Conservation (phyloP, 35 echinoderm and acorn worm species). For the Nesometra sesokonis region DNA sequence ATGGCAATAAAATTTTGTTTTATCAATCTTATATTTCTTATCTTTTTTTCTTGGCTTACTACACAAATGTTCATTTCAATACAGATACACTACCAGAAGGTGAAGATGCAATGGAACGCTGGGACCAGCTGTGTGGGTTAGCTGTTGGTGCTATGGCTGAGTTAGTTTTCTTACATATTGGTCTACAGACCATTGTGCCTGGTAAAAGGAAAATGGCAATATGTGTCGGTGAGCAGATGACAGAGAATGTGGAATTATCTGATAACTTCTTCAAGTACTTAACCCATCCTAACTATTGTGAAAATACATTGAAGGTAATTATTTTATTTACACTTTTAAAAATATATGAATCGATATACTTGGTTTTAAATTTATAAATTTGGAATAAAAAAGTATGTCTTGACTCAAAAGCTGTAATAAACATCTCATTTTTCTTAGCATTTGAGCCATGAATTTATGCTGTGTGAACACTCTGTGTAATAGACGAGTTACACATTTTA, state of each 20-base stretch:
- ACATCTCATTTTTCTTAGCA: too few relatives aligned
- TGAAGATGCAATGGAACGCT: slow-evolving; percentile 44
- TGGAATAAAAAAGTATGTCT: too few relatives aligned
- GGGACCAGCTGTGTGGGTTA: slow-evolving; percentile 75
- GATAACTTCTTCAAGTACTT: slow-evolving; percentile 61
- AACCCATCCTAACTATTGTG: slow-evolving; percentile 51
- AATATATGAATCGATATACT: too few relatives aligned
- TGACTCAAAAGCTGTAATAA: too few relatives aligned
- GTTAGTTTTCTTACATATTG: slow-evolving; percentile 62
- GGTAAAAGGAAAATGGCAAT: slow-evolving; percentile 92
- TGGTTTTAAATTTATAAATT: too few relatives aligned
- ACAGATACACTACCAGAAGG: slow-evolving; percentile 24
- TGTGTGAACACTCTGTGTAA: too few relatives aligned
- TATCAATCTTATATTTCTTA: too few relatives aligned
- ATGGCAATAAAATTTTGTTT: too few relatives aligned
- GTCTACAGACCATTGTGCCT: slow-evolving; percentile 34
- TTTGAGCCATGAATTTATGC: too few relatives aligned
- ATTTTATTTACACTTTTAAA: neutral
- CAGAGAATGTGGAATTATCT: slow-evolving; percentile 31
- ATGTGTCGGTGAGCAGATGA: slow-evolving; percentile 50
- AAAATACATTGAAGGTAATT: slow-evolving; percentile 86
- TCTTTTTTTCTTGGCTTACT: too few relatives aligned
- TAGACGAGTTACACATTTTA: too few relatives aligned
- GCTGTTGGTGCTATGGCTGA: slow-evolving; percentile 59
- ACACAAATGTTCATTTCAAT: neutral